Base-by-base conservation (phyloP, 2,797 vertebrate species). In the Orestias chungarensis region DNA sequence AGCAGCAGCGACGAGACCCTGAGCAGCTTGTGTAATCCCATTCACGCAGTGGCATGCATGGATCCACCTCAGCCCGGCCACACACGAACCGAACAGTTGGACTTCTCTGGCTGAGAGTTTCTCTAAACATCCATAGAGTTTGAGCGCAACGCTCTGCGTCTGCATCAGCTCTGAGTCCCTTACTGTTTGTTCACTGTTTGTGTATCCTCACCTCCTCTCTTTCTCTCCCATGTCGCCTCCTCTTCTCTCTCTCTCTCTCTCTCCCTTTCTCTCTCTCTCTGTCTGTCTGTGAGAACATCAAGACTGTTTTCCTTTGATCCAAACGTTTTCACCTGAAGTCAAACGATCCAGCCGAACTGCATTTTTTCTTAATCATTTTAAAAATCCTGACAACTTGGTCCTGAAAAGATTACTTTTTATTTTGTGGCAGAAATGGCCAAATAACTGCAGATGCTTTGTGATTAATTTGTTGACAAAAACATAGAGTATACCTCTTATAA, bases 41-140 rank as follows among this genome's bases (percentile, higher is more conserved):
- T 94, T 88, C 94, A 97, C 96, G 93, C 89, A 70, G 33, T 38
- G 33, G 9, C 20, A 9, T 31, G 57, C 33, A 38, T 9, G 57
- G 57, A 61, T 38, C 17, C 57, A 38, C 57, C 75, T 70, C 68
- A 79, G 81, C 74, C 78, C 66, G 54, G 62, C 0, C 47, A 40
- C 71, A 54, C 7, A 25, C 76, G 52, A 79, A 73, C 75, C 76
- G 74, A 73, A 57, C 72, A 43, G 3, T 25, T 10, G 18, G 7
- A 65, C 35, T 38, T 38, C 55, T 35, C 55, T 59, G 20, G 8
- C 6, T 43, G 1, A 29, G 23, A 29, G 29, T 31, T 52, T 20
- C 31, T 29, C 35, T 93, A 92, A 91, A 95, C 94, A 90, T 93
- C 94, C 90, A 43, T 69, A 94, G 85, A 93, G 89, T 92, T 88